A percentile compares a stretch with the other conserved stretches of the same genome.
Conservation (phyloP, 1,140 invertebrate genomes). For the Heliconius nattereri region DNA sequence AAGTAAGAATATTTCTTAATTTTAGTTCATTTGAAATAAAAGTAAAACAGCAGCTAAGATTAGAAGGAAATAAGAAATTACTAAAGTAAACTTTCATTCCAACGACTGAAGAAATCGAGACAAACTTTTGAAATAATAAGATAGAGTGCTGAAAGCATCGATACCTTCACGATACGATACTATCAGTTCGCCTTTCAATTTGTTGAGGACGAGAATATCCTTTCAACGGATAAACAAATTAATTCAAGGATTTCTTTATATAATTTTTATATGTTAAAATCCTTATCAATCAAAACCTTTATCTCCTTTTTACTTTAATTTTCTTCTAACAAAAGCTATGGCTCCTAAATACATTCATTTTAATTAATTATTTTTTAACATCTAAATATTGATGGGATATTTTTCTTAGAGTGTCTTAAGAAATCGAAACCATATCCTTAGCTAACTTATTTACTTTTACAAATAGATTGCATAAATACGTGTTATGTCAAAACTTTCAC, state of each 20-base stretch:
- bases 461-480: too few relatives aligned
- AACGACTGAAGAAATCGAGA: not conserved
- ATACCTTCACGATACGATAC: slow-evolving; percentile 5
- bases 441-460: not conserved
- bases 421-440: not conserved
- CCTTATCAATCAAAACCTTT: too few relatives aligned
- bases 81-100: not conserved
- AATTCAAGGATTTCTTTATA: not conserved
- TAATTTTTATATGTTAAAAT: too few relatives aligned
- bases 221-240: not conserved
- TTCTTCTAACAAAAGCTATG: not conserved
- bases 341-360: not conserved
- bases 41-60: not conserved
- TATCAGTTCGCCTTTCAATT: not conserved
- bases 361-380: not conserved
- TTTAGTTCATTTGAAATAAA: too few relatives aligned
- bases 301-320: not conserved
- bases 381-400: too few relatives aligned
- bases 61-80: not conserved
- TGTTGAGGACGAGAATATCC: not conserved
- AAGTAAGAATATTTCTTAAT: too few relatives aligned
- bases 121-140: not conserved
- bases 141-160: slow-evolving; percentile 4
- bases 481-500: too few relatives aligned
- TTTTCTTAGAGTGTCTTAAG: not conserved